Evolutionary conservation across 2,797 vertebrate genomes (phyloP).

Genomic region (Acropternis orthonyx): DNA sequence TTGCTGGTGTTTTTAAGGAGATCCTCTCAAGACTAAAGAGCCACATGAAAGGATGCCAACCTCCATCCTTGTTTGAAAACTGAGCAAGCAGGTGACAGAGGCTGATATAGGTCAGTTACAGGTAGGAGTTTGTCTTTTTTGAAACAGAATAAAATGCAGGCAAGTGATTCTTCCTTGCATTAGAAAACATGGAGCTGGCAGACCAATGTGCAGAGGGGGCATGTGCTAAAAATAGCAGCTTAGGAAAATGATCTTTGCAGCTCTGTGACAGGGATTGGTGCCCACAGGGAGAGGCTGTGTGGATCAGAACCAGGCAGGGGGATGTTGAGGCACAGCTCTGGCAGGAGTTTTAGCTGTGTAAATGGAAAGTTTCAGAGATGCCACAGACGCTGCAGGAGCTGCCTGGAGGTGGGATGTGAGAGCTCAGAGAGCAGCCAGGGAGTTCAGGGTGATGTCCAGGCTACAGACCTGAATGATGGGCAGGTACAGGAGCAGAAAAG

Average conservation of each 20-base stretch:
- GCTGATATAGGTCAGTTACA: constrained; percentile 41
- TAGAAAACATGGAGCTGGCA: not conserved
- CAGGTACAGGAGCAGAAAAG: not conserved
- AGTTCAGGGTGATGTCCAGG: not conserved
- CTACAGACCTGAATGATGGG: not conserved
- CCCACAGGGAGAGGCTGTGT: not conserved
- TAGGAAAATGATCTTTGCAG: not conserved
- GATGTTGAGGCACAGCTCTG: not conserved
- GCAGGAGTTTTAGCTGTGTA: not conserved
- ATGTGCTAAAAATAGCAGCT: not conserved
- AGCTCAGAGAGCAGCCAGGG: not conserved
- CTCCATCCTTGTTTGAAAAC: constrained; percentile 29
- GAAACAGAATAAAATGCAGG: not conserved
- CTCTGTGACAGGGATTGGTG: not conserved
- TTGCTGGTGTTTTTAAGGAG: constrained; percentile 52
- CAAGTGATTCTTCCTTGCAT: not conserved
- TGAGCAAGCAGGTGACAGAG: constrained; percentile 45
- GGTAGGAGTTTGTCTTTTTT: constrained; percentile 19
- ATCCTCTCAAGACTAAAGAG: constrained; percentile 37
- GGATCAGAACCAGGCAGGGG: not conserved
- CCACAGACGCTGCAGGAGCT: not conserved
- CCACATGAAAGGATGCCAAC: not conserved
- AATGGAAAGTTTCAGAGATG: not conserved
- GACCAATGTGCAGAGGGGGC: not conserved
- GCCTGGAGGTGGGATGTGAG: not conserved